phyloP scores from a whole-genome alignment of 1,140 invertebrate genomes.

The Trichonephila clavata region DNA sequence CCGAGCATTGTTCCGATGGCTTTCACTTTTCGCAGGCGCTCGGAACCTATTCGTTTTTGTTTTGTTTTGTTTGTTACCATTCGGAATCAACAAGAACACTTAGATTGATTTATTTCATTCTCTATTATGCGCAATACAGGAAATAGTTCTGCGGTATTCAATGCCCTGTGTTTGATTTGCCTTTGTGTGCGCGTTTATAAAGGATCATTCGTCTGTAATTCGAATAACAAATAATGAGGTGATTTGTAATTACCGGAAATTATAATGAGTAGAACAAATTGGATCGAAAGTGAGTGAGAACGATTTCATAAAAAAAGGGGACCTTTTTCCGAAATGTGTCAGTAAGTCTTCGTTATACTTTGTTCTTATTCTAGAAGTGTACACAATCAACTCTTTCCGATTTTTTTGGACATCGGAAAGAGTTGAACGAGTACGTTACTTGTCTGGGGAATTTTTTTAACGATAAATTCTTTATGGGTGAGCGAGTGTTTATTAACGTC shows the following conservation, averaged over 20 bases:
- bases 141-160: neutral
- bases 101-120: slow-evolving; percentile 18
- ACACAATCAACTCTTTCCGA: neutral
- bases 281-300: neutral
- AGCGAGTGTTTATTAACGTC: too few relatives aligned
- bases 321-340: neutral
- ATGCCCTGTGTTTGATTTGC: neutral
- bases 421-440: too few relatives aligned
- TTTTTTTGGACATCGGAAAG: neutral
- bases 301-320: neutral
- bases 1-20: neutral
- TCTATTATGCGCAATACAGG: neutral
- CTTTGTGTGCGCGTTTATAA: neutral
- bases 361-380: neutral
- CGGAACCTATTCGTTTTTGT: neutral
- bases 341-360: neutral
- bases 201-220: slow-evolving; percentile 33
- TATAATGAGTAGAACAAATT: neutral
- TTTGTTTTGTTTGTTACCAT: neutral
- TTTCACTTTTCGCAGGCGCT: neutral
- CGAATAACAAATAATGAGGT: neutral
- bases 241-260: slow-evolving; percentile 35
- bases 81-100: neutral
- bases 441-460: too few relatives aligned
- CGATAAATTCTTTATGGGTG: too few relatives aligned